These are phyloP conservation scores for Eristalis intricaria DNA, from an alignment of 2,888 invertebrate species.

Conservation along the genomic window DNA sequence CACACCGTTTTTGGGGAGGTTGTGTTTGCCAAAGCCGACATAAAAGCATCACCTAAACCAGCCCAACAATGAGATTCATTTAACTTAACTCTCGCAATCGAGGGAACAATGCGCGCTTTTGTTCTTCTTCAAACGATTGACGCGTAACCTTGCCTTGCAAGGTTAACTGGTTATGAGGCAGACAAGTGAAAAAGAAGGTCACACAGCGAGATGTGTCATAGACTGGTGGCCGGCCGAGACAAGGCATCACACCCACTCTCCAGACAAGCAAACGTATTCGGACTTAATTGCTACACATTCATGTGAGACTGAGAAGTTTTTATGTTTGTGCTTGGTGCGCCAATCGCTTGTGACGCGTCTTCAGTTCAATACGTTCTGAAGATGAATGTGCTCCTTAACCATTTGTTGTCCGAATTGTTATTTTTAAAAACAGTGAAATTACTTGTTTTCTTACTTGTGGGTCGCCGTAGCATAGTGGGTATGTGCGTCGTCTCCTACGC, in stretches of 20 bases:
- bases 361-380: too few relatives aligned
- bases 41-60: background rate
- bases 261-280: background rate
- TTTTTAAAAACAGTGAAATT: too few relatives aligned
- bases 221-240: background rate
- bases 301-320: too few relatives aligned
- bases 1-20: background rate
- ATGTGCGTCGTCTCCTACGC: too few relatives aligned
- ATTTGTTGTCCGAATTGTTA: too few relatives aligned
- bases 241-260: background rate
- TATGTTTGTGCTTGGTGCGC: too few relatives aligned
- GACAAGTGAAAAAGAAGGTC: background rate
- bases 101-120: background rate
- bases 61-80: background rate
- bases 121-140: background rate
- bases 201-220: background rate
- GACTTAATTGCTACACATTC: background rate
- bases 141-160: background rate
- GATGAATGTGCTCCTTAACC: too few relatives aligned
- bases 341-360: too few relatives aligned
- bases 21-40: background rate
- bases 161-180: background rate
- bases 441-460: too few relatives aligned
- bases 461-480: too few relatives aligned
- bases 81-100: background rate